Percentiles rank a stretch among this genome's conserved stretches.
These are phyloP conservation scores for Telenomus remus DNA, from an alignment of 1,140 invertebrate genomes.

Conservation along the genomic window DNA sequence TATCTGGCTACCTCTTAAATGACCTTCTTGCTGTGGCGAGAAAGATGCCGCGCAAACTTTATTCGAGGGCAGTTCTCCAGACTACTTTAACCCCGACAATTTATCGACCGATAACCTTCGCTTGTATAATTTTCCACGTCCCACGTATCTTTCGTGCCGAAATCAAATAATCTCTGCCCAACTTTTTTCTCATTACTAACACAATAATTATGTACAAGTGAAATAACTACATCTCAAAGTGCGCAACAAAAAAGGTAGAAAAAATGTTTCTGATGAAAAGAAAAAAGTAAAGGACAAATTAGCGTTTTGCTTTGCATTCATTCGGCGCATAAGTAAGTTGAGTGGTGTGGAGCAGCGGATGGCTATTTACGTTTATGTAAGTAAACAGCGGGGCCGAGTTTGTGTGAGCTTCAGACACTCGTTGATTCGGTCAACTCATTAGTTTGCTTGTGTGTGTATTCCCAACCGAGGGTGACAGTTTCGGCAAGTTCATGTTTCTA, in stretches of 20 bases:
- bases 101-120: constrained; percentile 4
- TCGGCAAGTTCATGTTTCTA: constrained; percentile 6
- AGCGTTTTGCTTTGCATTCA: neutral
- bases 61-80: neutral
- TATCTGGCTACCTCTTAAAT: constrained; percentile 1
- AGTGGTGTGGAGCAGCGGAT: neutral
- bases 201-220: too few species aligned
- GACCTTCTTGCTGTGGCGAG: neutral
- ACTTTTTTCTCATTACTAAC: too few species aligned
- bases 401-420: constrained; percentile 4
- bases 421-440: constrained; percentile 6
- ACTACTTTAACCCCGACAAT: neutral
- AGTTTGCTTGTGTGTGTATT: constrained; percentile 1
- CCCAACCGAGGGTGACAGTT: neutral
- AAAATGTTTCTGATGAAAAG: too few species aligned
- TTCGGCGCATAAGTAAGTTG: neutral
- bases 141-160: neutral
- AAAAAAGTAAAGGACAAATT: neutral
- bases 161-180: neutral
- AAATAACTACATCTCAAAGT: too few species aligned
- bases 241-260: too few species aligned
- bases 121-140: neutral
- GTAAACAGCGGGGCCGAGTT: neutral
- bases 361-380: constrained; percentile 1
- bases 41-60: neutral